Base-by-base conservation (phyloP, 2,113 vertebrate species). In the Clarias magur region DNA sequence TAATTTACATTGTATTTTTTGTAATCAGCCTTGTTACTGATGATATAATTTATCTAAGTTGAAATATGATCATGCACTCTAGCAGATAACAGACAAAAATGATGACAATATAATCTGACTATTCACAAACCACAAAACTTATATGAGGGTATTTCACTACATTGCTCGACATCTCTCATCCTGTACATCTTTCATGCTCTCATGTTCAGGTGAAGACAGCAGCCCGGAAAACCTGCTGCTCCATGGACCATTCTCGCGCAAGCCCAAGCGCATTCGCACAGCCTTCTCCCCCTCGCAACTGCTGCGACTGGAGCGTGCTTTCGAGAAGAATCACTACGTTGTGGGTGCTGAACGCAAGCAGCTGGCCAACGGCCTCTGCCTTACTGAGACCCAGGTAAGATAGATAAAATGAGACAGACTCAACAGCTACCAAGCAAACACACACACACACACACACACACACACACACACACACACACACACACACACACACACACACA, bases 261-360 rank as follows among this genome's bases (percentile, higher is more conserved):
- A 96, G 89, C 94, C 95, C 79, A 96, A 96, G 89, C 89, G 94
- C 75, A 96, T 96, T 89, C 90, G 94, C 15, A 96, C 94, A 1
- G 95, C 95, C 57, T 96, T 96, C 91, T 96, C 95, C 0, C 95
- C 95, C 0, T 96, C 96, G 0, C 95, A 96, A 93, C 95, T 95
- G 86, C 94, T 95, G 4, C 92, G 95, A 0, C 92, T 96, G 85
- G 95, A 96, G 67, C 93, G 94, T 23, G 95, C 95, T 86, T 96
- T 97, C 65, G 95, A 96, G 91, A 96, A 96, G 87, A 95, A 96
- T 72, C 95, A 96, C 91, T 96, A 96, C 12, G 96, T 96, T 19
- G 96, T 96, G 13, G 96, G 96, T 57, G 94, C 95, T 0, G 96
- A 96, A 91, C 93, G 96, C 87, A 96, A 96, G 80, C 96, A 96